Base-by-base conservation (phyloP, 2,888 invertebrate genomes). In the Dendrolimus houi region DNA sequence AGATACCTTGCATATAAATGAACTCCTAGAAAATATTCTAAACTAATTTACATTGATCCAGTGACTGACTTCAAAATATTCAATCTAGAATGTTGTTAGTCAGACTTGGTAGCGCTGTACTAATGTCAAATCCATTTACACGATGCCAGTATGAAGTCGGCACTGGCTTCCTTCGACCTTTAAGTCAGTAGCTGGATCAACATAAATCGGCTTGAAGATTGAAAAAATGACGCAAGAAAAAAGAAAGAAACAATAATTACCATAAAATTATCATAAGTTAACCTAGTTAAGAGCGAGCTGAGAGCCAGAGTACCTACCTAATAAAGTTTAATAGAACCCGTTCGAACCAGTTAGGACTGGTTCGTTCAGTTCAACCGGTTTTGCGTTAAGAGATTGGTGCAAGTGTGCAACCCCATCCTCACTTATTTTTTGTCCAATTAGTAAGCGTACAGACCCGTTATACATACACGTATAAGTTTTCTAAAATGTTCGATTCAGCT, bases 211-310 rank as follows among this genome's bases (percentile, higher is more conserved):
- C 52, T 13, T 17, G 17, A 53, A 53, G 17, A 17, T 70, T 59
- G 66, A 62, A 71, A 61, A 71, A 62, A 69, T 65, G 67, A 71
- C 65, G 70, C 64, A 62, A 63, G 58, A 63, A 61, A 62, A 67
- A 72, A 77, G 75, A 80, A 72, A 73, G 77, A 77, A 65, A 71
- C 68, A 71, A 61, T 68, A 64, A 75, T 78, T 77, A 71, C 65
- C 76, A 79, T 79, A 75, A 58, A 83, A 80, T 80, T 78, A 64
- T 77, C 79, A 79, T 74, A 72, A 73, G 69, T 69, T 70, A 68
- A 72, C 67, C 71, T 71, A 71, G 70, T 71, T 70, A 71, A 75
- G 75, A 79, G 75, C 72, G 70, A 77, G 72, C 69, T 53, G 67
- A 70, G 70, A 72, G 71, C 62, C 29, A 29, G 29, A 29, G 29